Conservation (phyloP, 2,888 invertebrate species). For the Terebella lapidaria region DNA sequence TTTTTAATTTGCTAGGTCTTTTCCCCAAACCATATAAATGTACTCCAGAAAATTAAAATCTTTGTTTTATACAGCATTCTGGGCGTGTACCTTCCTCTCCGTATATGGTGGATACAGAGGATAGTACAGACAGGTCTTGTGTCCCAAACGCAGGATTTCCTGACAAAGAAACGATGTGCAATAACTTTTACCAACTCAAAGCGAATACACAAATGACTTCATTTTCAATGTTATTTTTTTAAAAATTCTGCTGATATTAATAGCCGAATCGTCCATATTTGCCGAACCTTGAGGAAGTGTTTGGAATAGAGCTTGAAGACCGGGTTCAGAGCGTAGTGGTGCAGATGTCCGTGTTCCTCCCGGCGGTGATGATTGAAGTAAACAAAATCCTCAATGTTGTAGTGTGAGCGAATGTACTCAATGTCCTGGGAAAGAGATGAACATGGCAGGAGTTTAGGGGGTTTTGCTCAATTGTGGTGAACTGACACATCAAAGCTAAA, state of each 20-base stretch:
- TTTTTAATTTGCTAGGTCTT: not conserved
- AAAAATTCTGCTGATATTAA: too few species aligned
- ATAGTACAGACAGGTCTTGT: constrained; percentile 52
- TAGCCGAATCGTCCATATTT: too few species aligned
- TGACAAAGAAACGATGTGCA: constrained; percentile 24
- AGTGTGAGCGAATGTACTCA: constrained; percentile 53
- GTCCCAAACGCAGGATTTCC: constrained; percentile 47
- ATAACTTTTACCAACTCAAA: too few species aligned
- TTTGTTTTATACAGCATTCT: too few species aligned
- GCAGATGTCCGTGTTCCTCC: constrained; percentile 49
- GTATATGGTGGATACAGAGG: constrained; percentile 48
- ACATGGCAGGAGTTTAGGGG: not conserved
- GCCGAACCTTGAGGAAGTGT: constrained; percentile 57
- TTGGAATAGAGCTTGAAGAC: constrained; percentile 50
- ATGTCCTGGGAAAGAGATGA: constrained; percentile 40
- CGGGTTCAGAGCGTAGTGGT: constrained; percentile 52
- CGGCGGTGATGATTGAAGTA: constrained; percentile 53
- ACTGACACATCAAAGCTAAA: too few species aligned
- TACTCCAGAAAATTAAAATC: too few species aligned
- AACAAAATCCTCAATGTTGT: constrained; percentile 54
- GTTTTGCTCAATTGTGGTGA: not conserved
- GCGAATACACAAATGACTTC: too few species aligned
- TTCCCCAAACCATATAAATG: too few species aligned
- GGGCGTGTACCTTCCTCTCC: constrained; percentile 32
- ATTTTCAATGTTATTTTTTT: too few species aligned